phyloP scores from a whole-genome alignment of 2,797 vertebrate species.

The Syndactyla subalaris region DNA sequence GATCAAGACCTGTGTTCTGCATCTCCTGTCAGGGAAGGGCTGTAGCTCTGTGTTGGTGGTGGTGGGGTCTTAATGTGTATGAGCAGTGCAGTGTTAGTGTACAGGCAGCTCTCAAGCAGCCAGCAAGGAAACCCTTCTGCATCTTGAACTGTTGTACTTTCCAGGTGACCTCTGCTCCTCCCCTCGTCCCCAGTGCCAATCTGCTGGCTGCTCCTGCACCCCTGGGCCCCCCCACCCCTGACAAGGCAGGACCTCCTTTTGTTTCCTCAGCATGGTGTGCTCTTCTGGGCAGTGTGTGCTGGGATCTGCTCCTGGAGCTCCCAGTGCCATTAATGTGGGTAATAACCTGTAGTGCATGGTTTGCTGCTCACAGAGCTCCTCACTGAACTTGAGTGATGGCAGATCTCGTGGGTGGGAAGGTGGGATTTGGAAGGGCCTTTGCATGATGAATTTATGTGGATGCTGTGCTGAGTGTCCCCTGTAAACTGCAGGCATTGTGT shows the following conservation, averaged over 20 bases:
- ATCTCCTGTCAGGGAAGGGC: neutral
- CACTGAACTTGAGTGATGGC: neutral
- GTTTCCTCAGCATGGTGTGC: constrained; percentile 30
- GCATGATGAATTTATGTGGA: neutral
- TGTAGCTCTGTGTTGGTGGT: neutral
- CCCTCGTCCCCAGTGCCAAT: neutral
- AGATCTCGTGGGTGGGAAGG: neutral
- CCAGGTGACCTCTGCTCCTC: constrained; percentile 31
- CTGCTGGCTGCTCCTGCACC: constrained; percentile 3
- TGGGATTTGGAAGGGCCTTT: neutral
- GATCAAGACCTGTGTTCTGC: neutral
- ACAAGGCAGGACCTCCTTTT: constrained; percentile 62
- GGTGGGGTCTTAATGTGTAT: neutral
- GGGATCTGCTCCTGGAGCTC: neutral
- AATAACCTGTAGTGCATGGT: neutral
- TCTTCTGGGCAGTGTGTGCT: neutral
- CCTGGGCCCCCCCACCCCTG: neutral
- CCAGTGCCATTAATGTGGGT: neutral
- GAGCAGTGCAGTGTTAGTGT: neutral
- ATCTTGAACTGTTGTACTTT: constrained; percentile 14
- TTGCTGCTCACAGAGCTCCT: neutral
- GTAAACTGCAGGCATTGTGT: neutral
- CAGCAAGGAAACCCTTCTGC: neutral
- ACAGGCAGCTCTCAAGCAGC: neutral
- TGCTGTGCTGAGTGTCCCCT: neutral